A percentile compares a stretch with the other conserved stretches of the same genome.
phyloP scores from a whole-genome alignment of 2,113 vertebrate species.

The Podilymbus podiceps region DNA sequence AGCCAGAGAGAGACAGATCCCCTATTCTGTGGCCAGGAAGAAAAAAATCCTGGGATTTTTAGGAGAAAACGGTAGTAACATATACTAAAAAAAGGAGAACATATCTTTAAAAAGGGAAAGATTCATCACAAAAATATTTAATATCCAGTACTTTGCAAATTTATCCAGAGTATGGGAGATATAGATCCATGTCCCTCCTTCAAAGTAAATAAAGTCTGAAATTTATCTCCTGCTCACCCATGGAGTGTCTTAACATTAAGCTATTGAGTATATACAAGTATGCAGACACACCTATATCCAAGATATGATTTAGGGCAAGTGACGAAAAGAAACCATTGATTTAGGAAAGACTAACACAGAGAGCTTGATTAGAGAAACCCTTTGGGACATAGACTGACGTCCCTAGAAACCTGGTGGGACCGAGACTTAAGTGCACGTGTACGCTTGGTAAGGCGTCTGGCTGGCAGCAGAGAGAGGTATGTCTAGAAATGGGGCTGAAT shows the following conservation, averaged over 20 bases:
- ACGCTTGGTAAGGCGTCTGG: not conserved
- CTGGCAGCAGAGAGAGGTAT: not conserved
- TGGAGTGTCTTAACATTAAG: not conserved
- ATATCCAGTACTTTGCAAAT: not conserved
- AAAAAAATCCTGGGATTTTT: not conserved
- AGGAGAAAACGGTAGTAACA: not conserved
- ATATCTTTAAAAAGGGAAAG: not conserved
- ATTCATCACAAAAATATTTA: not conserved
- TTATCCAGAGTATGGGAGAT: not conserved
- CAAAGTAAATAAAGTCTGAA: not conserved
- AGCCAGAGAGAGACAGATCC: not conserved
- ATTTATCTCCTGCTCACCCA: not conserved
- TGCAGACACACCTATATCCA: not conserved
- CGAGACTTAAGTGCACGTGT: not conserved
- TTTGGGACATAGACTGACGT: not conserved
- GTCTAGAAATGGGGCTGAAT: not conserved
- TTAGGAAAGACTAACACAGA: not conserved
- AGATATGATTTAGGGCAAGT: not conserved
- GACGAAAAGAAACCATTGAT: not conserved
- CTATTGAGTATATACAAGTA: not conserved
- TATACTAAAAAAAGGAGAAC: not conserved
- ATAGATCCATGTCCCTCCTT: not conserved
- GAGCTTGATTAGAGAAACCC: not conserved
- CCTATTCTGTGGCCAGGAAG: not conserved
- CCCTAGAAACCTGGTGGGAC: not conserved